Evolutionary conservation across 2,797 vertebrate species (phyloP), one percentile per base, ranked within the genome.

Genomic region (Phalanger gymnotis): DNA sequence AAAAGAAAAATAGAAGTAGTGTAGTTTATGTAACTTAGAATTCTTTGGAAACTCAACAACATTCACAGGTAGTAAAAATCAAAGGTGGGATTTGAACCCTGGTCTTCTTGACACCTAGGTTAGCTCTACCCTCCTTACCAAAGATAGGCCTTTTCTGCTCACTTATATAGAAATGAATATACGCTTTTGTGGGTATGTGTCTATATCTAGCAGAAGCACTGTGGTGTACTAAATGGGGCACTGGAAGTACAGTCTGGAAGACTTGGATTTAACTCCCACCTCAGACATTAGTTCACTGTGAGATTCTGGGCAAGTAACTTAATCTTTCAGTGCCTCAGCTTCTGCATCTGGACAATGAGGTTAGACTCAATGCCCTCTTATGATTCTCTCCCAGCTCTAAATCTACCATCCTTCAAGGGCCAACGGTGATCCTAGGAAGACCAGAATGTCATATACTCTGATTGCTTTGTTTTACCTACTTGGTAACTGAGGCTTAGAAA

Each of bases 1-100:
- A 57, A 91, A 90, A 51, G 53, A 92, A 94, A 93, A 53, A 14
- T 13, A 93, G 91, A 40, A 95, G 57, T 58, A 93, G 94, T 73
- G 53, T 2, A 12, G 52, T 92, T 14, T n/a, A 57, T 90, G 7
- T 87, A 56, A 91, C 92, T 94, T 95, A 90, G 61, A 93, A 87
- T 81, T 91, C 56, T 25, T 6, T 93, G 56, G 87, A 90, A 90
- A 92, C 57, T 54, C 89, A 92, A 55, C 94, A n/a, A 12, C 30
- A 27, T 22, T 28, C 16, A 25, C 94, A 1, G 28, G 34, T 19
- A 73, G 34, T 19, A 40, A n/a, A 19, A n/a, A 19, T 40, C 61
- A 73, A 73, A 73, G 2, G 34, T 73, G 61, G 16, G n/a, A 81
- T 81, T 81, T 47, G 66, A 81, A 81, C 19, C n/a, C 58, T n/a